Evolutionary conservation across 35 echinoderm and acorn worm species (phyloP), one percentile per base, ranked within the genome.

Genomic region (Apostichopus parvimensis): DNA sequence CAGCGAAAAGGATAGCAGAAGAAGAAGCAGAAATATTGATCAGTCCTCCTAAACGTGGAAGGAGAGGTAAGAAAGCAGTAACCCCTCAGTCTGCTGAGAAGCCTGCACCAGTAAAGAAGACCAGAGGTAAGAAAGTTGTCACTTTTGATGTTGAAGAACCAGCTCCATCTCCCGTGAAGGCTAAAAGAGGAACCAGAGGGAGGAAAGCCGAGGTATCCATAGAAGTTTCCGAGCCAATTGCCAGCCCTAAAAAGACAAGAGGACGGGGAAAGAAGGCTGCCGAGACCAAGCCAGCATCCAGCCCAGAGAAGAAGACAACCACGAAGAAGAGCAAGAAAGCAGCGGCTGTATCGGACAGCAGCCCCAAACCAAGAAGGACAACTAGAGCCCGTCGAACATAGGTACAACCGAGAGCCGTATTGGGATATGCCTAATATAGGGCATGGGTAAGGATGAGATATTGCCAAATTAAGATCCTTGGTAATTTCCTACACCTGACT

Each of bases 191-290:
- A 26, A 83, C 93, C 6, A 88, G 84, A 57, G 17, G 73, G 59
- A 76, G 62, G 73, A 91, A 61, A 87, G 90, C 71, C 9, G 55
- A 79, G 76, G 86, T 66, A 25, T 8, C 68, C 5, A 52, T 56
- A 6, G n/a, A 73, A 71, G 79, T 58, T 9, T 6, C 72, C 60
- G 20, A 71, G 57, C 8, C 75, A 57, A 80, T 65, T 53, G 91
- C 88, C 54, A 87, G 77, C 59, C 96, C 96, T 11, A 98, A 89
- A 79, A 95, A 94, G 90, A 95, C 80, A 14, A 83, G 93, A 58
- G 83, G 80, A 20, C 75, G 94, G 25, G n/a, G 78, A n/a, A 83
- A 79, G 56, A 82, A 78, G n/a, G 77, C 93, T 62, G 34, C 34
- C 3, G 34, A 45, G 34, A 45, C 34, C 34, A 45, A 45, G 34